Percentiles rank a stretch among this genome's conserved stretches.
Evolutionary conservation across 53 echinoderm and acorn worm species (phyloP).

Genomic region (Hippasteria phrygiana): DNA sequence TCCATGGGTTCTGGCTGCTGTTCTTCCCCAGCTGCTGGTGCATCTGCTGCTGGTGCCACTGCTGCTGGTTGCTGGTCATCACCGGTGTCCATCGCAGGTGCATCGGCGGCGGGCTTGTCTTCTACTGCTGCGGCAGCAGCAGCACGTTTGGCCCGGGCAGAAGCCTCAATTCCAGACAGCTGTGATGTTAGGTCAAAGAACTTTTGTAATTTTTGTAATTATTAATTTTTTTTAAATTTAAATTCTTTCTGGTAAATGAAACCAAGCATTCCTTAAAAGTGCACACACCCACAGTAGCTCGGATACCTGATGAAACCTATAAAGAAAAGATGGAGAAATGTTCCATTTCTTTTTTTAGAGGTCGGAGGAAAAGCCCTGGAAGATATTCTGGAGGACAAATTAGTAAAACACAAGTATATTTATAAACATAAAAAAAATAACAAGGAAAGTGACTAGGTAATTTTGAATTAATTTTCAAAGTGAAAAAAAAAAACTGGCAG

Average conservation of each 20-base stretch:
- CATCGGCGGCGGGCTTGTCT: constrained; percentile 43
- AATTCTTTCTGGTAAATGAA: not conserved
- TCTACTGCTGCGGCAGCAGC: constrained; percentile 37
- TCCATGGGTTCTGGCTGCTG: constrained; percentile 74
- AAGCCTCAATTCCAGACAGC: constrained; percentile 83
- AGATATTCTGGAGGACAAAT: too few species aligned
- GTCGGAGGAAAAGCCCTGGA: too few species aligned
- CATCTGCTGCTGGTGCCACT: constrained; percentile 23
- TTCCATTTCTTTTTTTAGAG: too few species aligned
- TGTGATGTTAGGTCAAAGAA: constrained; percentile 62
- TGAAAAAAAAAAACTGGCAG: too few species aligned
- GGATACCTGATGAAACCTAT: too few species aligned
- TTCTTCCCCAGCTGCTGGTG: not conserved
- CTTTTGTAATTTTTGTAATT: not conserved
- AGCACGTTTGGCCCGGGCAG: constrained; percentile 52
- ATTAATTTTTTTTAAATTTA: not conserved
- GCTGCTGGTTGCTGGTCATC: constrained; percentile 20
- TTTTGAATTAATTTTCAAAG: too few species aligned
- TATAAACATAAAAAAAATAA: too few species aligned
- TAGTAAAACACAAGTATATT: too few species aligned
- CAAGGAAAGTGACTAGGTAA: too few species aligned
- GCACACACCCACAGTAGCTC: too few species aligned
- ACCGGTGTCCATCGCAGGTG: constrained; percentile 71
- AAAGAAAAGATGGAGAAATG: too few species aligned
- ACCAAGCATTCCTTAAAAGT: too few species aligned